Conservation (phyloP, 2,888 invertebrate species). For the Dryobota labecula region DNA sequence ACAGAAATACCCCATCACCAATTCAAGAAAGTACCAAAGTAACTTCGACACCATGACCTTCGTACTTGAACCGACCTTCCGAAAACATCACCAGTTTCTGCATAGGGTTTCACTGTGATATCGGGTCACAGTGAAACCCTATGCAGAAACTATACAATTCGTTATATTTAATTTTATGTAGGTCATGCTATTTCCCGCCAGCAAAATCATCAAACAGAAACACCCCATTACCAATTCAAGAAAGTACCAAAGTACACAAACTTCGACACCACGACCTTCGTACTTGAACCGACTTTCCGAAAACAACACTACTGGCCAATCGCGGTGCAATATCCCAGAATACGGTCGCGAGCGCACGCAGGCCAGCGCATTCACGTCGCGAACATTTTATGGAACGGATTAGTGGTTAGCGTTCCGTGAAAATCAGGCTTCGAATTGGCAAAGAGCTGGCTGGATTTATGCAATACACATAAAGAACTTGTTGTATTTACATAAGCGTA, state of each 20-base stretch:
- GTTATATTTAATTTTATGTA: background rate
- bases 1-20: background rate
- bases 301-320: conserved; percentile 58
- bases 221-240: conserved; percentile 8
- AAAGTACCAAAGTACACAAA: conserved; percentile 36
- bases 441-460: conserved; percentile 85
- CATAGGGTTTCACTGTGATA: too few species aligned
- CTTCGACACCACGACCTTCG: conserved; percentile 62
- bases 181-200: conserved; percentile 13
- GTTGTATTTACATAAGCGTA: conserved; percentile 85
- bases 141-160: background rate
- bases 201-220: conserved; percentile 7
- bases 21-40: conserved; percentile 29
- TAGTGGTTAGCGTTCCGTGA: conserved; percentile 84
- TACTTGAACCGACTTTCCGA: conserved; percentile 63
- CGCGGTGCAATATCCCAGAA: conserved; percentile 73
- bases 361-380: conserved; percentile 67
- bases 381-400: conserved; percentile 82
- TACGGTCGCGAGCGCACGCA: conserved; percentile 69
- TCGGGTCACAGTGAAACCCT: too few species aligned
- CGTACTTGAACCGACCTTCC: conserved; percentile 63
- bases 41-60: conserved; percentile 62
- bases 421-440: conserved; percentile 84
- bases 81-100: conserved; percentile 60
- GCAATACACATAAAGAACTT: conserved; percentile 87